Evolutionary conservation across 2,113 vertebrate species (phyloP), one percentile per base, ranked within the genome.

Genomic region (Caranx melampygus): DNA sequence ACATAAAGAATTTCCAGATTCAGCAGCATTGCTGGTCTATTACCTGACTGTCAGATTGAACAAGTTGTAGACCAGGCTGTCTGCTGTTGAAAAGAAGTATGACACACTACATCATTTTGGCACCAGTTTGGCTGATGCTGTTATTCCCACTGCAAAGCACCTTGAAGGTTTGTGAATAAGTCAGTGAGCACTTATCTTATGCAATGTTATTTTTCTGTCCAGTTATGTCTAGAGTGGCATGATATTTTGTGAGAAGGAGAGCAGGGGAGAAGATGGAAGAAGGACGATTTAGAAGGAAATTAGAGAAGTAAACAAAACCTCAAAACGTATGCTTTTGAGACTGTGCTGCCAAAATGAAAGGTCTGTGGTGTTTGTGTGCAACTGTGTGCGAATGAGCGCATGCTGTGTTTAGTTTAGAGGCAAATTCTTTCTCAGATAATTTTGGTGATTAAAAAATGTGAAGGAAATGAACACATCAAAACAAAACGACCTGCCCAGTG

Each of bases 381-480:
- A 9, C 55, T 70, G 54, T 61, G 37, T 49, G 2, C 1, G 18
- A 3, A 42, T 0, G 61, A 40, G 59, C 34, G 34, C 20, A 34
- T 49, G 35, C 44, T 78, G 49, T 34, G 33, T 70, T 58, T n/a
- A 37, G 57, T 69, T 21, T 14, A 16, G 58, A 68, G 8, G 51
- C 8, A 59, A 72, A 76, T 21, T 51, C 73, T 79, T n/a, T 70
- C 62, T 81, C 73, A 74, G 69, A 72, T 52, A 8, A 59, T 72
- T 47, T 3, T 0, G 5, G 47, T 82, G 66, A 84, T 91, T 88
- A 78, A 81, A 47, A 81, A 85, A 58, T 78, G 55, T 58, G 75
- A 76, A 69, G 61, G 54, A 66, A 81, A 83, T 72, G 13, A 90
- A 83, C 64, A 69, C 58, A 76, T 87, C 64, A 83, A 78, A 82